Evolutionary conservation across 2,797 vertebrate genomes (phyloP).

Genomic region (Hypotaenidia philippensis): DNA sequence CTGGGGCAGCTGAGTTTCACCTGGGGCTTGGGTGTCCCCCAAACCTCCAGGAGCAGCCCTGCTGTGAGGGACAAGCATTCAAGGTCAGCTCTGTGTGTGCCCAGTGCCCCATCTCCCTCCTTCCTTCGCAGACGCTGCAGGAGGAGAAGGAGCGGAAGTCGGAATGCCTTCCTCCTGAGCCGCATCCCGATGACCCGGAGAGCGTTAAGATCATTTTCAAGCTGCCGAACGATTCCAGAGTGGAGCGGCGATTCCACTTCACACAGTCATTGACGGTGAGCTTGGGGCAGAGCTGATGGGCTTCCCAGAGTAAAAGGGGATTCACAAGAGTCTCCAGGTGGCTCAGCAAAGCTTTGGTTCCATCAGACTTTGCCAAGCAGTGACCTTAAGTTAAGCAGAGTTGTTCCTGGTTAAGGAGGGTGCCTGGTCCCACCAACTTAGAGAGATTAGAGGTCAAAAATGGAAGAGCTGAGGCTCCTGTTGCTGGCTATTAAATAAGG

Average conservation of each 20-base stretch:
- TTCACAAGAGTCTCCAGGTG: neutral
- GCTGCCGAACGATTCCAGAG: constrained; percentile 95
- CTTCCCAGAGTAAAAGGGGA: neutral
- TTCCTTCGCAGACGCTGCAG: constrained; percentile 88
- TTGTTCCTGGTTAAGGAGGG: neutral
- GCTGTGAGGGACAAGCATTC: neutral
- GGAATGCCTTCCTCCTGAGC: constrained; percentile 94
- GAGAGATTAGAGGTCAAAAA: neutral
- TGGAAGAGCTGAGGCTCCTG: neutral
- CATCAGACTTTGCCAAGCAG: neutral
- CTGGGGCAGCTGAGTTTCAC: neutral
- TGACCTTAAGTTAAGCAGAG: neutral
- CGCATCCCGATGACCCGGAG: constrained; percentile 92
- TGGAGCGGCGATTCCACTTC: constrained; percentile 97
- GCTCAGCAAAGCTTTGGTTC: neutral
- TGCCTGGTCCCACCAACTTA: neutral
- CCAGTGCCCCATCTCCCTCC: neutral
- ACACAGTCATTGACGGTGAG: constrained; percentile 95
- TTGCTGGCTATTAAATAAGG: neutral
- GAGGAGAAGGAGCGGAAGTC: constrained; percentile 97
- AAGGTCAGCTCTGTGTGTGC: neutral
- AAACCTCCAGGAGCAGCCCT: neutral
- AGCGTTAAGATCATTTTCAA: constrained; percentile 98
- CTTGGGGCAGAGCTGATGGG: neutral
- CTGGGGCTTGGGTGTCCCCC: rapidly evolving